Evolutionary conservation across 1,140 invertebrate genomes (phyloP), one percentile per base, ranked within the genome.

Genomic region (Hypothenemus hampei): DNA sequence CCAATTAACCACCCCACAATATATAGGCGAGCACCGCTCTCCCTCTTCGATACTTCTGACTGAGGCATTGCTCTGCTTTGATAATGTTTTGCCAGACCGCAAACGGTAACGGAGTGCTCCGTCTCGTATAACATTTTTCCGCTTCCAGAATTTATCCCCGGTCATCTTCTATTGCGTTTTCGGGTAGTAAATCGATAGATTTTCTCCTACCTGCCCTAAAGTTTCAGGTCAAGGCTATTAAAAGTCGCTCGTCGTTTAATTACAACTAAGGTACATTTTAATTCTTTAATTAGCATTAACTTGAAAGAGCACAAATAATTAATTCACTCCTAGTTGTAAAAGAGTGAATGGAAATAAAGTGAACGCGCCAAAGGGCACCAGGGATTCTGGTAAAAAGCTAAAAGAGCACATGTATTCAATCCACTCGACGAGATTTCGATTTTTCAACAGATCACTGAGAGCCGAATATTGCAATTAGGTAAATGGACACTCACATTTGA

Each of bases 381-480:
- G 51, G 40, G 36, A n/a, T n/a, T 45, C 37, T 54, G 10, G 51
- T n/a, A 56, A 56, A 48, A 47, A 16, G 46, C 31, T 26, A 56
- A 66, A 67, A 66, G 63, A 63, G 59, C 53, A 44, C 61, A 59
- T 61, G 57, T 61, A 64, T 64, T 62, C 59, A 59, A 61, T 61
- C 54, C 58, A 64, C 57, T 59, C 61, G 56, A 57, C 52, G 41
- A 57, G 56, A 62, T 59, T 66, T 66, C 55, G 63, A 66, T 63
- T 63, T 65, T 66, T 68, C 60, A 68, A 66, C 64, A 50, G 60
- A 37, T 57, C 50, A 57, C 57, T 61, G 56, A 60, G 62, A 65
- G 57, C 61, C 56, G 50, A 65, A 69, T 65, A 66, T 67, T 67
- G 63, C 67, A 69, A 69, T 69, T 69, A 69, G 57, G 62, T 57